A percentile compares a stretch with the other conserved stretches of the same genome.
Conservation (phyloP, 2,113 vertebrate species). For the Podarcis cretensis region DNA sequence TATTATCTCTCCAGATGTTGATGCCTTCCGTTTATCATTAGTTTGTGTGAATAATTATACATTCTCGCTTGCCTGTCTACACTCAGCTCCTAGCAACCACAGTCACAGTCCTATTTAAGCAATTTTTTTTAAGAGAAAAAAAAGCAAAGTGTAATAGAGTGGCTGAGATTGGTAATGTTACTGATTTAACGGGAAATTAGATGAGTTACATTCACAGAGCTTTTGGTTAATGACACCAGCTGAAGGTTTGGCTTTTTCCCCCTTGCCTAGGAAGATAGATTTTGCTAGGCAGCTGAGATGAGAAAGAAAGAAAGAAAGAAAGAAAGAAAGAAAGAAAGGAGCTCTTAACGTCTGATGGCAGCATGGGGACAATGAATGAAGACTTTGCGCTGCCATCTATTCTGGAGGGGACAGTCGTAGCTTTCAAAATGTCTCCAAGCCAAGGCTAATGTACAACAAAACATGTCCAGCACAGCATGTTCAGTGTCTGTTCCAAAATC, state of each 20-base stretch:
- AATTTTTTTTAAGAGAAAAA: neutral
- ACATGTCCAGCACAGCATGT: neutral
- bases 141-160: slow-evolving; percentile 64
- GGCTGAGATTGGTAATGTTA: slow-evolving; percentile 73
- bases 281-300: slow-evolving; percentile 70
- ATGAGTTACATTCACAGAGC: slow-evolving; percentile 71
- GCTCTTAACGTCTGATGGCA: slow-evolving; percentile 68
- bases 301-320: slow-evolving; percentile 19
- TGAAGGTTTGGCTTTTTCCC: slow-evolving; percentile 50
- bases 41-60: slow-evolving; percentile 72
- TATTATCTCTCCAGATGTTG: slow-evolving; percentile 58
- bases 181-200: slow-evolving; percentile 81
- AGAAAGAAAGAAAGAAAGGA: slow-evolving; percentile 31
- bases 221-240: slow-evolving; percentile 77
- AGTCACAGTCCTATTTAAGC: slow-evolving; percentile 77
- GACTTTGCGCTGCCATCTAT: slow-evolving; percentile 52
- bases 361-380: slow-evolving; percentile 69
- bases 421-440: slow-evolving; percentile 30
- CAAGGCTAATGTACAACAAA: slow-evolving; percentile 53
- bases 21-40: slow-evolving; percentile 71
- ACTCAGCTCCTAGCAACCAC: slow-evolving; percentile 71
- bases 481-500: neutral
- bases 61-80: slow-evolving; percentile 71
- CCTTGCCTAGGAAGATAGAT: slow-evolving; percentile 72
- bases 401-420: slow-evolving; percentile 52